Conservation (phyloP, 2,888 invertebrate species). For the Exocentrus adspersus region DNA sequence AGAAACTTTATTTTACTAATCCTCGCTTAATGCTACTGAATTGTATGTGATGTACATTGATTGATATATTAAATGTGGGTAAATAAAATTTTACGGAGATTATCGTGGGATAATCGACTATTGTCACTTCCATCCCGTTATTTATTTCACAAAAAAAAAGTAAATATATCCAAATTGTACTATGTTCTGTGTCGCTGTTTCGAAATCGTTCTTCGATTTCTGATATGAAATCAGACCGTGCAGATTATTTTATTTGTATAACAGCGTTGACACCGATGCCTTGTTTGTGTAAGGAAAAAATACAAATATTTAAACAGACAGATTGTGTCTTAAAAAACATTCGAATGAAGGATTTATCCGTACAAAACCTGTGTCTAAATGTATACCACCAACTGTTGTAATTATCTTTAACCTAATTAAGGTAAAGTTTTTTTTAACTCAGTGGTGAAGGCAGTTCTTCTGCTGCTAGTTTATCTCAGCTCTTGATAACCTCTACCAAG, state of each 20-base stretch:
- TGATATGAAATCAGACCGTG: slow-evolving; percentile 21
- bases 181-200: slow-evolving; percentile 1
- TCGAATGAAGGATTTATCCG: not conserved
- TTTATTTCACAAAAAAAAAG: slow-evolving; percentile 16
- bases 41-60: too few relatives aligned
- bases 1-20: not conserved
- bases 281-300: slow-evolving; percentile 32
- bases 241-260: slow-evolving; percentile 38
- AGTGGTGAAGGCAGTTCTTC: too few relatives aligned
- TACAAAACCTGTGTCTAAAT: not conserved
- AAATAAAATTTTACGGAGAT: not conserved
- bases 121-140: not conserved
- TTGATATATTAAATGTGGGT: not conserved
- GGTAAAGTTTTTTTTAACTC: too few relatives aligned
- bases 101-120: not conserved
- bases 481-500: too few relatives aligned
- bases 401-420: too few relatives aligned
- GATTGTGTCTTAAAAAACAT: not conserved
- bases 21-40: not conserved
- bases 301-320: slow-evolving; percentile 22
- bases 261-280: slow-evolving; percentile 36
- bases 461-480: too few relatives aligned
- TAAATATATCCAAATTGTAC: slow-evolving; percentile 21
- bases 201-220: slow-evolving; percentile 19
- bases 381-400: too few relatives aligned